Base-by-base conservation (phyloP, 2,797 vertebrate genomes). In the Trachurus trachurus region DNA sequence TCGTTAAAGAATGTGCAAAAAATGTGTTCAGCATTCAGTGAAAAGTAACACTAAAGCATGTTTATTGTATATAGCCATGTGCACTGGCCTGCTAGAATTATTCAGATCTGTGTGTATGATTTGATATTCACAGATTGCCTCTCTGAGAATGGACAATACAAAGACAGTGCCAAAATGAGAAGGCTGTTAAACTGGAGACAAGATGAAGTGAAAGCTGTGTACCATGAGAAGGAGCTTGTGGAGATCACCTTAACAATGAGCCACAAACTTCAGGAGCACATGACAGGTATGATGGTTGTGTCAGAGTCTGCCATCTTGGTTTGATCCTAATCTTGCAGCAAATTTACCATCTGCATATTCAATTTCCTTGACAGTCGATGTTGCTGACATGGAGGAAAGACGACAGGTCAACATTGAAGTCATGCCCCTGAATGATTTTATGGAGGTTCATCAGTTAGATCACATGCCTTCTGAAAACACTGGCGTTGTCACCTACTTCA, bases 241-340 rank as follows among this genome's bases (percentile, higher is more conserved):
- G 93, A 95, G 40, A 88, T 91, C 45, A 83, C 99, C 10, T 78
- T 99, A 79, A 92, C 70, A 66, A 95, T 97, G 96, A 95, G 94
- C 31, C 91, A 66, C 71, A 96, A 86, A 66, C 95, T 97, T 67
- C 86, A 93, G 64, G 87, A 92, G 13, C 76, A 87, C 21, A 71
- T 98, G 13, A 90, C 75, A 91, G 97, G 98, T 99, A 92, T 17
- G 50, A 5, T 39, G 16, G 5, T 34, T 6, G 1, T 45, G 8
- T 4, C 29, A 21, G 1, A 49, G 3, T 44, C 26, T 1, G 5
- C 26, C 9, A 15, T 6, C 31, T 34, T 69, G 5, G 4, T 61
- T 82, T 77, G 0, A 54, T 45, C 0, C 4, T 21, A 12, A 7
- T 13, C 8, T 60, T 78, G 29, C 4, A 9, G 5, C 9, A 65